Percentiles rank a stretch among this genome's conserved stretches.
Conservation (phyloP, 2,797 vertebrate species). For the Sciurus vulgaris region DNA sequence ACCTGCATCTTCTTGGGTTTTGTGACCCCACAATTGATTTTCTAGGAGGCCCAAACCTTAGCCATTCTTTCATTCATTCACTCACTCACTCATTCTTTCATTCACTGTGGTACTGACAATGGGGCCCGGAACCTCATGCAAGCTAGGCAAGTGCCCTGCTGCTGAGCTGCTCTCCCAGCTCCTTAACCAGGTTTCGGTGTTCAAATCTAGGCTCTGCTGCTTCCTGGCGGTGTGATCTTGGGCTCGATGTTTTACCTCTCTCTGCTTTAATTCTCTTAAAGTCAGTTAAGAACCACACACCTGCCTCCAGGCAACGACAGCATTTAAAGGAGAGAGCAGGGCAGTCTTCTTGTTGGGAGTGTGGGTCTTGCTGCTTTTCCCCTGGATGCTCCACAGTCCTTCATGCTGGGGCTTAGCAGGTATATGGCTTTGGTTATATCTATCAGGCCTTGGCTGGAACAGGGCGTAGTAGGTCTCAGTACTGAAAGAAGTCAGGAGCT, state of each 20-base stretch:
- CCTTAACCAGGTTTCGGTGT: not conserved
- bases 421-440: not conserved
- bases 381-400: not conserved
- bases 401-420: not conserved
- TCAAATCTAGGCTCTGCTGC: not conserved
- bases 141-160: not conserved
- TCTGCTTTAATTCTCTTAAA: not conserved
- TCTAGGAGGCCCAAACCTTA: not conserved
- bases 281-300: not conserved
- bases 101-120: not conserved
- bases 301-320: not conserved
- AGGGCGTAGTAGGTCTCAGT: not conserved
- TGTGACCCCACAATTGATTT: not conserved
- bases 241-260: not conserved
- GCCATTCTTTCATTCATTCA: not conserved
- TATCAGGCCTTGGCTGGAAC: not conserved
- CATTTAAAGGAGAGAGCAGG: not conserved
- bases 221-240: not conserved
- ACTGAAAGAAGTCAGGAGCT: not conserved
- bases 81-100: not conserved
- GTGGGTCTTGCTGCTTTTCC: not conserved
- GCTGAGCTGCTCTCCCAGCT: not conserved
- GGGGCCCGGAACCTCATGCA: not conserved
- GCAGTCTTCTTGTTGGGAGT: not conserved
- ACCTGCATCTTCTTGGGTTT: not conserved